phyloP scores from a whole-genome alignment of 2,888 invertebrate genomes.

The Cantharis flavilabris region DNA sequence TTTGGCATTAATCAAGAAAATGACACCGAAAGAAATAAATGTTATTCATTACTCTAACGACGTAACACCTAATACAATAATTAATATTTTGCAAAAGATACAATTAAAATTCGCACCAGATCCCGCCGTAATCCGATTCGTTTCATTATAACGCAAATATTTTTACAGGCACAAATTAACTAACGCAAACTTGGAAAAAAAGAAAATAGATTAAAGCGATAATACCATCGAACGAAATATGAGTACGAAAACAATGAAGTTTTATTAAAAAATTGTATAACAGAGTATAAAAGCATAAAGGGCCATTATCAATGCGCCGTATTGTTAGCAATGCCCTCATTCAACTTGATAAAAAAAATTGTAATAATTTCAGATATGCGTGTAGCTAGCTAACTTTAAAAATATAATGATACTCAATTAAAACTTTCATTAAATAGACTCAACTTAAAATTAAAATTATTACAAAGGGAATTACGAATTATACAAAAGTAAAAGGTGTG shows the following conservation, averaged over 20 bases:
- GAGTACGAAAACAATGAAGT: conserved; percentile 33
- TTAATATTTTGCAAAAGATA: background rate
- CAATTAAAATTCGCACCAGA: background rate
- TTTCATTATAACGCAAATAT: background rate
- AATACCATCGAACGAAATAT: conserved; percentile 27
- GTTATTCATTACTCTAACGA: background rate
- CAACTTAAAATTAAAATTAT: background rate
- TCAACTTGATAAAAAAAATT: conserved; percentile 26
- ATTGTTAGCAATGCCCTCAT: conserved; percentile 23
- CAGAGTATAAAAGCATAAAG: conserved; percentile 33
- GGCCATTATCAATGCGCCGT: conserved; percentile 28
- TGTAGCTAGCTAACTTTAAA: conserved; percentile 20
- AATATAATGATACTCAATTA: conserved; percentile 20
- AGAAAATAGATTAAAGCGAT: conserved; percentile 28
- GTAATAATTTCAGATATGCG: conserved; percentile 33
- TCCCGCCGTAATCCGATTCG: background rate
- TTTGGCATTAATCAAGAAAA: background rate
- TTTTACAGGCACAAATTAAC: background rate
- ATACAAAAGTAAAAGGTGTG: too few species aligned
- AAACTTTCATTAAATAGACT: background rate
- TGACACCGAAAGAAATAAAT: background rate
- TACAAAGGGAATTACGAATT: too few species aligned
- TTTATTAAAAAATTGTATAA: conserved; percentile 35
- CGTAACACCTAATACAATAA: background rate
- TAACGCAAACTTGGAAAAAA: conserved; percentile 4